Evolutionary conservation across 2,888 invertebrate species (phyloP).

Genomic region (Falcaria lacertinaria): DNA sequence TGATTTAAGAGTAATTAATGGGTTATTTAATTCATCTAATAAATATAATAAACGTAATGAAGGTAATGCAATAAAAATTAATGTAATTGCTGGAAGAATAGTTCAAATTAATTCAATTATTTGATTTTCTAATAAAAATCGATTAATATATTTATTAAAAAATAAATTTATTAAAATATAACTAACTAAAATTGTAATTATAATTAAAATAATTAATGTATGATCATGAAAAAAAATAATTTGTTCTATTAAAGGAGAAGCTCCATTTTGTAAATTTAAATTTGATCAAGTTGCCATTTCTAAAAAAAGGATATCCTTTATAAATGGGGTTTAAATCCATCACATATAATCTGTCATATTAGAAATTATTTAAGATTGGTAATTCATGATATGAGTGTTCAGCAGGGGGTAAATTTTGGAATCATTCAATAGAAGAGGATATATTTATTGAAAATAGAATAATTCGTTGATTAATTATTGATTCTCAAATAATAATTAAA

Average conservation of each 20-base stretch:
- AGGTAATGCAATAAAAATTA: slow-evolving; percentile 82
- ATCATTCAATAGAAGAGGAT: slow-evolving; percentile 81
- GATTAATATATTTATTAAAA: slow-evolving; percentile 79
- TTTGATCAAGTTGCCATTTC: slow-evolving; percentile 81
- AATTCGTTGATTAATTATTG: slow-evolving; percentile 74
- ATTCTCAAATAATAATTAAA: slow-evolving; percentile 82
- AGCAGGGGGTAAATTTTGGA: slow-evolving; percentile 76
- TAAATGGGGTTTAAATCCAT: slow-evolving; percentile 84
- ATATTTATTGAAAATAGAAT: slow-evolving; percentile 69
- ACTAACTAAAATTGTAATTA: slow-evolving; percentile 80
- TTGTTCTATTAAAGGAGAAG: slow-evolving; percentile 83
- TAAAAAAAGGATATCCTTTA: slow-evolving; percentile 82
- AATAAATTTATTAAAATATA: slow-evolving; percentile 78
- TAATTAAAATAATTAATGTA: slow-evolving; percentile 79
- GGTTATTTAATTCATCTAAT: slow-evolving; percentile 81
- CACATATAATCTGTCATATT: slow-evolving; percentile 79
- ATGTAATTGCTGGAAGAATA: slow-evolving; percentile 78
- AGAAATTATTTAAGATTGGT: slow-evolving; percentile 80
- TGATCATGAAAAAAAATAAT: slow-evolving; percentile 83
- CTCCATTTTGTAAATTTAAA: slow-evolving; percentile 79
- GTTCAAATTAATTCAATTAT: slow-evolving; percentile 84
- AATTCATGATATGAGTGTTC: slow-evolving; percentile 81
- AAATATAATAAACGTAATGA: slow-evolving; percentile 81
- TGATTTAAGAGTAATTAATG: slow-evolving; percentile 80
- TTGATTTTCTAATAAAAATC: slow-evolving; percentile 79